Evolutionary conservation across 1,140 invertebrate genomes (phyloP).

Genomic region (Lordiphosa stackelbergi): DNA sequence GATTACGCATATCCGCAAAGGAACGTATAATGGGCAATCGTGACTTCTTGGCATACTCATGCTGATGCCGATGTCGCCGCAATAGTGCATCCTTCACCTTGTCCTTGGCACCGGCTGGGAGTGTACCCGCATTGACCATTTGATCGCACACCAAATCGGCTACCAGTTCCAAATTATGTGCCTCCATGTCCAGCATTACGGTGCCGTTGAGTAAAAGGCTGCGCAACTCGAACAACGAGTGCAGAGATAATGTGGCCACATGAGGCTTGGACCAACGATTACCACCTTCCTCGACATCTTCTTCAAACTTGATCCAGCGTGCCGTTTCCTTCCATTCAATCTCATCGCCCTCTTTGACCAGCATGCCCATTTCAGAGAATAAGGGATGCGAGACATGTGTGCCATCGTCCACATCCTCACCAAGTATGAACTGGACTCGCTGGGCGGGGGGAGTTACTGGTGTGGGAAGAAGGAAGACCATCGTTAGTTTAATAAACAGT

Average conservation of each 20-base stretch:
- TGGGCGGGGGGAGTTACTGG: slow-evolving; percentile 91
- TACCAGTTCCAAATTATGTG: slow-evolving; percentile 88
- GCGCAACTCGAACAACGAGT: slow-evolving; percentile 92
- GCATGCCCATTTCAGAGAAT: slow-evolving; percentile 97
- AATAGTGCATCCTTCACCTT: slow-evolving; percentile 92
- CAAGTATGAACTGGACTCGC: slow-evolving; percentile 96
- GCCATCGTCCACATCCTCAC: slow-evolving; percentile 91
- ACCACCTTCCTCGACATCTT: slow-evolving; percentile 95
- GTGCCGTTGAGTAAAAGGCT: slow-evolving; percentile 92
- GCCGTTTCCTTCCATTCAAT: slow-evolving; percentile 98
- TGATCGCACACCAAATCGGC: slow-evolving; percentile 94
- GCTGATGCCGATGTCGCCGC: slow-evolving; percentile 95
- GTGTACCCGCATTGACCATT: slow-evolving; percentile 88
- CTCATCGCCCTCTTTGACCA: slow-evolving; percentile 90
- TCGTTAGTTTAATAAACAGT: slow-evolving; percentile 39
- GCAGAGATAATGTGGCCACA: slow-evolving; percentile 93
- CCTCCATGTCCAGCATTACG: slow-evolving; percentile 95
- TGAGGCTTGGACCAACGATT: slow-evolving; percentile 97
- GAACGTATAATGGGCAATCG: slow-evolving; percentile 96
- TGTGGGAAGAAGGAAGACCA: slow-evolving; percentile 9
- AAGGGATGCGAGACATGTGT: slow-evolving; percentile 90
- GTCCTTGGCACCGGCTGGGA: slow-evolving; percentile 87
- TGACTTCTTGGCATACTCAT: slow-evolving; percentile 88
- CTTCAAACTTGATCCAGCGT: slow-evolving; percentile 96
- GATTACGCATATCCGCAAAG: slow-evolving; percentile 96